Evolutionary conservation across 2,888 invertebrate genomes (phyloP).

Genomic region (Eristalis pertinax): DNA sequence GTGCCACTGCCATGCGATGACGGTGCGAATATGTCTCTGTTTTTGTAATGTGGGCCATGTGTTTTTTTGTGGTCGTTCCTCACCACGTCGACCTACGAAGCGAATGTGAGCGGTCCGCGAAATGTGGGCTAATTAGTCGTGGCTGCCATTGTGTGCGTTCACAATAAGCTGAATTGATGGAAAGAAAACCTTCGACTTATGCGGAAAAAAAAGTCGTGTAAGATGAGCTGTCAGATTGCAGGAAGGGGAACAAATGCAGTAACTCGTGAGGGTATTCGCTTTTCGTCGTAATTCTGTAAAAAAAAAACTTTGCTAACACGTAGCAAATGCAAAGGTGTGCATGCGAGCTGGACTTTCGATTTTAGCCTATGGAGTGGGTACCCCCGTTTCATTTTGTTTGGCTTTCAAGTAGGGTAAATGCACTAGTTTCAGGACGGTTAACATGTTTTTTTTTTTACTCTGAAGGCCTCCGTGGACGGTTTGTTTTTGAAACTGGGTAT

Average conservation of each 20-base stretch:
- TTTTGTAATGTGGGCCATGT: conserved; percentile 28
- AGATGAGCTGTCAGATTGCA: neutral
- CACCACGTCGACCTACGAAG: neutral
- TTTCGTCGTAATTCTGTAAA: neutral
- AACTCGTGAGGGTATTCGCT: neutral
- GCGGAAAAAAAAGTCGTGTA: neutral
- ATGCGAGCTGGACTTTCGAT: neutral
- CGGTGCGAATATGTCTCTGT: neutral
- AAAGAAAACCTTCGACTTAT: neutral
- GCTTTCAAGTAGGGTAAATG: too few species aligned
- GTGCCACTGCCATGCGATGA: conserved; percentile 42
- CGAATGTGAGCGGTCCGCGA: conserved; percentile 16
- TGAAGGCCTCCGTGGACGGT: too few species aligned
- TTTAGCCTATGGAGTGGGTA: neutral
- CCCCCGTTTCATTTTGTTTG: too few species aligned
- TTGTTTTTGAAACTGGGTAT: too few species aligned
- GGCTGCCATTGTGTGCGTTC: neutral
- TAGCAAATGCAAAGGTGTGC: neutral
- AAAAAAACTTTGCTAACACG: neutral
- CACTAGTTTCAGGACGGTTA: too few species aligned
- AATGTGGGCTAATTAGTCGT: conserved; percentile 31
- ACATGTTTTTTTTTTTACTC: too few species aligned
- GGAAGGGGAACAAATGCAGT: neutral
- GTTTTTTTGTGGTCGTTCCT: neutral
- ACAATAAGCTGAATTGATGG: conserved; percentile 26